These are phyloP conservation scores for Deroplatys truncata DNA, from an alignment of 2,888 invertebrate genomes.

Conservation along the genomic window DNA sequence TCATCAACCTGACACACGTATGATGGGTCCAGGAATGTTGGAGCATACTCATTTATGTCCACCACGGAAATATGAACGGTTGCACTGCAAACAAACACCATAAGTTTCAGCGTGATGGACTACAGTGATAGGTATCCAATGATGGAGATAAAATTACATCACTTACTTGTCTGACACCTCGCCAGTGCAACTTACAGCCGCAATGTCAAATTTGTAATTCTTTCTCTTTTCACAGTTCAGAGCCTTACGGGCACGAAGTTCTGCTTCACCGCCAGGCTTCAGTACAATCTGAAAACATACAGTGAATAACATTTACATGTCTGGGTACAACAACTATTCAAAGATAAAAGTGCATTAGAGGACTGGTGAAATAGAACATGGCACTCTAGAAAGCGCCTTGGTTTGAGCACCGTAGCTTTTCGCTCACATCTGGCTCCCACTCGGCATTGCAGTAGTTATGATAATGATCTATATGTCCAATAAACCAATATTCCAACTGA, in stretches of 20 bases:
- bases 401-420: no score
- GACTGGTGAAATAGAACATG: no score
- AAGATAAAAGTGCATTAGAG: background rate
- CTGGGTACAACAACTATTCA: no score
- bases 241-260: conserved; percentile 74
- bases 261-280: conserved; percentile 64
- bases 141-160: background rate
- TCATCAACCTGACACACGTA: conserved; percentile 90
- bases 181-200: conserved; percentile 87
- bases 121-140: background rate
- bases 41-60: conserved; percentile 94
- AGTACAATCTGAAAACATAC: conserved; percentile 40
- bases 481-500: no score
- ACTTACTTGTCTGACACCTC: conserved; percentile 75
- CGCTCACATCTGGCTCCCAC: no score
- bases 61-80: conserved; percentile 92
- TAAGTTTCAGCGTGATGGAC: conserved; percentile 21
- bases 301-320: background rate
- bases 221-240: conserved; percentile 92
- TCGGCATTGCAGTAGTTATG: no score
- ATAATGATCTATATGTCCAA: no score
- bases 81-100: conserved; percentile 57
- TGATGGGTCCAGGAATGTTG: conserved; percentile 84
- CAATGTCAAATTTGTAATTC: conserved; percentile 94
- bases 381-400: no score